Conservation (phyloP, 1,140 invertebrate species). For the Musca vetustissima region DNA sequence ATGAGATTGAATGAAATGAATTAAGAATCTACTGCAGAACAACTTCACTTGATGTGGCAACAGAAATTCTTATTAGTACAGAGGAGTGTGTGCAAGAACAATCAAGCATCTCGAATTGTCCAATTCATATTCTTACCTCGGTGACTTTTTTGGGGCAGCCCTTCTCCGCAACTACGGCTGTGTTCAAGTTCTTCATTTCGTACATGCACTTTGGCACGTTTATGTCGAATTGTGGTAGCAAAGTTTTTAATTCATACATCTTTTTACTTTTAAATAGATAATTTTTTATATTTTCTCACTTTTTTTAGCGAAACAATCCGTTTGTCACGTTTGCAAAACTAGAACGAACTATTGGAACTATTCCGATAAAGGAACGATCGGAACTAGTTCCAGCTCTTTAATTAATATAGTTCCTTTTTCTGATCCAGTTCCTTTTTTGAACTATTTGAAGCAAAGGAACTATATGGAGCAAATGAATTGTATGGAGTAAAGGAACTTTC, state of each 20-base stretch:
- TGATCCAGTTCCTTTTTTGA: too few relatives aligned
- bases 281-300: background rate
- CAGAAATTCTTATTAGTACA: background rate
- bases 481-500: too few relatives aligned
- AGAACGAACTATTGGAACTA: too few relatives aligned
- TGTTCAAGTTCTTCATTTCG: slow-evolving; percentile 45
- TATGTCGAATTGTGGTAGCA: slow-evolving; percentile 52
- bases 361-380: too few relatives aligned
- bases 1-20: background rate
- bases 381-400: too few relatives aligned
- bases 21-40: background rate
- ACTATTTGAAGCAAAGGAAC: too few relatives aligned
- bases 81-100: slow-evolving; percentile 22
- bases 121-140: too few relatives aligned
- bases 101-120: too few relatives aligned
- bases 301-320: background rate
- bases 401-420: too few relatives aligned
- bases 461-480: too few relatives aligned
- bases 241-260: slow-evolving; percentile 54
- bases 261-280: slow-evolving; percentile 21
- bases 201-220: slow-evolving; percentile 53
- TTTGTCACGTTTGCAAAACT: background rate
- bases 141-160: too few relatives aligned
- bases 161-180: too few relatives aligned
- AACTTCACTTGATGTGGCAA: background rate